Conservation (phyloP, 2,888 invertebrate species). For the Nemotelus nigrinus region DNA sequence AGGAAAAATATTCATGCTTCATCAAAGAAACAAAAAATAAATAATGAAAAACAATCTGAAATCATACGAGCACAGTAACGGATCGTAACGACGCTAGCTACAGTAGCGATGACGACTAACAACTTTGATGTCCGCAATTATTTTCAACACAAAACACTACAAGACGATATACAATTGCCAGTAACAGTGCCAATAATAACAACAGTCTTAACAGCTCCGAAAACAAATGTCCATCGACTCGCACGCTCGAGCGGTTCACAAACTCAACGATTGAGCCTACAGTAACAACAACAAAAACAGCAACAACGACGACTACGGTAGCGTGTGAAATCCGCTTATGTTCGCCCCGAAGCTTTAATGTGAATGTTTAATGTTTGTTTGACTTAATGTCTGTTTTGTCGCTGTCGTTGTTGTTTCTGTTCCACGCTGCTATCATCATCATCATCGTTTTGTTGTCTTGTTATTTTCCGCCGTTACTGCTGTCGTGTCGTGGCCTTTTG, state of each 20-base stretch:
- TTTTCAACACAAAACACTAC: conserved; percentile 3
- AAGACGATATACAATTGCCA: neutral
- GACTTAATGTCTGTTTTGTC: conserved; percentile 27
- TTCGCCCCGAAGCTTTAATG: neutral
- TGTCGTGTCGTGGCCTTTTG: neutral
- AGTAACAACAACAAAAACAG: neutral
- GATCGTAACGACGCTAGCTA: too few relatives aligned
- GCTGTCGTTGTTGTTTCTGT: neutral
- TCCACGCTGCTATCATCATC: neutral
- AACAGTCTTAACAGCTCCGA: neutral
- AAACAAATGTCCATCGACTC: too few relatives aligned
- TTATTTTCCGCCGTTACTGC: neutral
- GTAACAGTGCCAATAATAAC: neutral
- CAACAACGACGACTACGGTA: conserved; percentile 10
- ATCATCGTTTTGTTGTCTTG: neutral
- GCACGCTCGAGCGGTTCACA: too few relatives aligned
- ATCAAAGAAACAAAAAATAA: too few relatives aligned
- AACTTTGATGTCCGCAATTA: neutral
- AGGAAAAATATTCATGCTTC: too few relatives aligned
- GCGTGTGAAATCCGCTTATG: conserved; percentile 27
- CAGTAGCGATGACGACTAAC: neutral
- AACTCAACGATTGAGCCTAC: too few relatives aligned
- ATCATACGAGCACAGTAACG: too few relatives aligned
- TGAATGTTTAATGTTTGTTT: conserved; percentile 27
- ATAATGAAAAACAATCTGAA: too few relatives aligned